Percentiles rank a stretch among this genome's conserved stretches.
Evolutionary conservation across 2,888 invertebrate genomes (phyloP).

Genomic region (Ophion ellenae): DNA sequence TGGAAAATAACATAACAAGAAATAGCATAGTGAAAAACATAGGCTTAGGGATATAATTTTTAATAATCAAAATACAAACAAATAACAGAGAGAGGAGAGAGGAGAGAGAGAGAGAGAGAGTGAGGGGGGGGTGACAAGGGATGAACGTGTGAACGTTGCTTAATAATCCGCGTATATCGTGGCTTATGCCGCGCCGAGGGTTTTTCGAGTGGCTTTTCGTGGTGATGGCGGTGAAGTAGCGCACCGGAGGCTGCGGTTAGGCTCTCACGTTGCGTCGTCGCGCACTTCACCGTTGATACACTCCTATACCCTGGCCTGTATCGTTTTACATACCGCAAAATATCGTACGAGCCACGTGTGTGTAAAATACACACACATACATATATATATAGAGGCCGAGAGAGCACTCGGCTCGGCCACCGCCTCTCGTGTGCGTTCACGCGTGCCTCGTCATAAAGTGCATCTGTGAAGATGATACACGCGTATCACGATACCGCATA

Average conservation of each 20-base stretch:
- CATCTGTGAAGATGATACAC: conserved; percentile 39
- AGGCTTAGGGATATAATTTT: too few species aligned
- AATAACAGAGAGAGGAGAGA: conserved; percentile 17
- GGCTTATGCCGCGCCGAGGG: conserved; percentile 26
- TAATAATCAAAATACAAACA: neutral
- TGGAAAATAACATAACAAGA: too few species aligned
- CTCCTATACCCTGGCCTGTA: conserved; percentile 11
- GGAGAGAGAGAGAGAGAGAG: conserved; percentile 2
- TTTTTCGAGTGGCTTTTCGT: conserved; percentile 43
- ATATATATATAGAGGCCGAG: neutral
- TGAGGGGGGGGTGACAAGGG: neutral
- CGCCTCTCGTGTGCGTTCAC: conserved; percentile 47
- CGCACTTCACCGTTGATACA: conserved; percentile 43
- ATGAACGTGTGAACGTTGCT: conserved; percentile 79
- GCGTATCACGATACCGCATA: conserved; percentile 16
- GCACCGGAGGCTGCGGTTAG: conserved; percentile 7
- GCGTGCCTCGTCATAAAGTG: conserved; percentile 53
- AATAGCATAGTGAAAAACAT: too few species aligned
- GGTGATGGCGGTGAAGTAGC: conserved; percentile 30
- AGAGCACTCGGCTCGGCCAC: conserved; percentile 32
- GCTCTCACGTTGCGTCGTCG: conserved; percentile 35
- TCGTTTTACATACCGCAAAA: conserved; percentile 46
- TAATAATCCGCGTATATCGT: conserved; percentile 76
- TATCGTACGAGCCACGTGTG: conserved; percentile 14
- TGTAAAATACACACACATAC: neutral